Evolutionary conservation across 2,113 vertebrate species (phyloP).

Genomic region (Psammodynastes pulverulentus): DNA sequence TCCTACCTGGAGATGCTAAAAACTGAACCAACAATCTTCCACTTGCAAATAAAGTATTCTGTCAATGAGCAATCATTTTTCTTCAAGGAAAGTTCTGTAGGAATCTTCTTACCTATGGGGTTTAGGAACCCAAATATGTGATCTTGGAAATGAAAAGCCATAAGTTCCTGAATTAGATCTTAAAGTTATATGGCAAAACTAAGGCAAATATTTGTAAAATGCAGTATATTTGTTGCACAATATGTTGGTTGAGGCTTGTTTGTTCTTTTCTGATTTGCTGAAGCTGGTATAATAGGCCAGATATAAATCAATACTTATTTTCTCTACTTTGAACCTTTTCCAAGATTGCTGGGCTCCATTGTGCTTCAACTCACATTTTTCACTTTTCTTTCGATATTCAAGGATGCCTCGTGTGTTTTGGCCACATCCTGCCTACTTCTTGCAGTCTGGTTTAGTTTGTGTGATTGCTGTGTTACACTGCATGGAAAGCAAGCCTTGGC

Average conservation of each 20-base stretch:
- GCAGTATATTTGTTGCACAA: background rate
- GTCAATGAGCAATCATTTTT: background rate
- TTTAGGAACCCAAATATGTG: background rate
- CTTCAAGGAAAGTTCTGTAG: background rate
- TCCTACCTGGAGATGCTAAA: background rate
- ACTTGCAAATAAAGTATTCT: background rate
- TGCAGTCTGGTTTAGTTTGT: no score
- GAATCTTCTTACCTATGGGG: background rate
- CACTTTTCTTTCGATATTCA: no score
- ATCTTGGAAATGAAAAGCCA: background rate
- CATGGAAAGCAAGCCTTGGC: no score
- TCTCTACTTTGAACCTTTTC: no score
- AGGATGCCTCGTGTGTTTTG: no score
- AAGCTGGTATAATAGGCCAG: background rate
- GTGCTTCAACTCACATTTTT: no score
- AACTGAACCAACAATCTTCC: background rate
- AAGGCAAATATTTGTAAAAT: background rate
- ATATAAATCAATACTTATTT: background rate
- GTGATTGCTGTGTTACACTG: no score
- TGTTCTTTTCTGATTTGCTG: background rate
- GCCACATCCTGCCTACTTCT: no score
- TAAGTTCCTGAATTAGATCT: background rate
- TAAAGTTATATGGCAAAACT: background rate
- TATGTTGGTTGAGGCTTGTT: background rate
- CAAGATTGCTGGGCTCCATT: no score